Evolutionary conservation across 2,888 invertebrate genomes (phyloP).

Genomic region (Diaprepes abbreviatus): DNA sequence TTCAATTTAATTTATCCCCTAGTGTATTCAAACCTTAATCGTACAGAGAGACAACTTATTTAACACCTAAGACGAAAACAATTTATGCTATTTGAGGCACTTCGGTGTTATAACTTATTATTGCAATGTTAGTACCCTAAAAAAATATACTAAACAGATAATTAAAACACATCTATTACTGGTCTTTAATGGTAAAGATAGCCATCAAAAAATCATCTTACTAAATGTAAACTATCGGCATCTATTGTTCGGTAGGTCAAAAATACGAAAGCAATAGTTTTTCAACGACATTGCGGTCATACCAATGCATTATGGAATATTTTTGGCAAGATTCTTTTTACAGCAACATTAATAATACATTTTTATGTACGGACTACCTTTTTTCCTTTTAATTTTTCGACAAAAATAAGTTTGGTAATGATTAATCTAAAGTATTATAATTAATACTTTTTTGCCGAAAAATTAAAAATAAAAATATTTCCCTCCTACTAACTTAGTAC

Average conservation of each 20-base stretch:
- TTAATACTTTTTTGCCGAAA: no score
- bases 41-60: not conserved
- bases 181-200: constrained; percentile 1
- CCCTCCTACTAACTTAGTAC: no score
- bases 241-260: no score
- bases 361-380: no score
- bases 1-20: not conserved
- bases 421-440: no score
- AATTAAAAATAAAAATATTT: no score
- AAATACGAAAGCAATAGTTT: no score
- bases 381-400: no score
- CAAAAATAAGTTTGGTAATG: no score
- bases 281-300: no score
- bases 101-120: constrained; percentile 55
- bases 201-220: constrained; percentile 1
- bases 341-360: not conserved
- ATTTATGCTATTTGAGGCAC: constrained; percentile 52
- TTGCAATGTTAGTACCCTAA: constrained; percentile 57
- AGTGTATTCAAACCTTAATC: not conserved
- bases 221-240: no score
- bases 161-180: constrained; percentile 38
- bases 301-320: not conserved
- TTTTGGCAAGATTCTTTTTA: constrained; percentile 5
- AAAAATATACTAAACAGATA: constrained; percentile 14
- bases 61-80: constrained; percentile 5